Conservation (phyloP, 2,113 vertebrate species). For the Urocynchramus pylzowi region DNA sequence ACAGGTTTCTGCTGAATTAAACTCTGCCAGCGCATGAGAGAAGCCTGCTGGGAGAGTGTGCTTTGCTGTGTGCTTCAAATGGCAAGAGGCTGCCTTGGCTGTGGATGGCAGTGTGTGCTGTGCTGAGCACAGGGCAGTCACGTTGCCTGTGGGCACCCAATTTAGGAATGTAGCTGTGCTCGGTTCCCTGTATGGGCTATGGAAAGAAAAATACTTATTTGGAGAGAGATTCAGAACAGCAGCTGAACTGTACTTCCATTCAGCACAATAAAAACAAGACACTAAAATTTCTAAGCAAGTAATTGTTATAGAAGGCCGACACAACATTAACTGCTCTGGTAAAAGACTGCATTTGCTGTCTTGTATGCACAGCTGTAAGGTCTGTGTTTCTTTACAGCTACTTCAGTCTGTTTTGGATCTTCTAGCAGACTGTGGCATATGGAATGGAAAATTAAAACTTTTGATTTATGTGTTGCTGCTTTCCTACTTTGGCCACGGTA, state of each 20-base stretch:
- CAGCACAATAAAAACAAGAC: background rate
- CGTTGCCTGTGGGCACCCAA: fast-evolving
- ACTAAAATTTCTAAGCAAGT: background rate
- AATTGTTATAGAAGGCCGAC: background rate
- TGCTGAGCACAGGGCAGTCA: background rate
- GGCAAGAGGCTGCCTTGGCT: background rate
- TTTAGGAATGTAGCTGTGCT: background rate
- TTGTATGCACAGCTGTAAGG: background rate
- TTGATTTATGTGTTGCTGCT: constrained; percentile 37
- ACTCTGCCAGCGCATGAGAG: background rate
- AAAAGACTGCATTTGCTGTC: background rate
- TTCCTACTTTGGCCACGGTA: background rate
- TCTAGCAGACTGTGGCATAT: background rate
- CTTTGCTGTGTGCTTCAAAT: background rate
- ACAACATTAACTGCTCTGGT: background rate
- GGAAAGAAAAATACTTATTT: background rate
- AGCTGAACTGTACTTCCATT: background rate
- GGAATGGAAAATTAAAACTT: constrained; percentile 42
- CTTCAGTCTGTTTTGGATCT: background rate
- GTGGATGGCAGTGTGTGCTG: background rate
- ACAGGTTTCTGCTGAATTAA: background rate
- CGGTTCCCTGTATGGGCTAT: background rate
- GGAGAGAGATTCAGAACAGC: background rate
- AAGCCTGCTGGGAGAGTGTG: background rate
- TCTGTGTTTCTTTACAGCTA: background rate